Evolutionary conservation across 2,888 invertebrate genomes (phyloP).

Genomic region (Maniola hyperantus): DNA sequence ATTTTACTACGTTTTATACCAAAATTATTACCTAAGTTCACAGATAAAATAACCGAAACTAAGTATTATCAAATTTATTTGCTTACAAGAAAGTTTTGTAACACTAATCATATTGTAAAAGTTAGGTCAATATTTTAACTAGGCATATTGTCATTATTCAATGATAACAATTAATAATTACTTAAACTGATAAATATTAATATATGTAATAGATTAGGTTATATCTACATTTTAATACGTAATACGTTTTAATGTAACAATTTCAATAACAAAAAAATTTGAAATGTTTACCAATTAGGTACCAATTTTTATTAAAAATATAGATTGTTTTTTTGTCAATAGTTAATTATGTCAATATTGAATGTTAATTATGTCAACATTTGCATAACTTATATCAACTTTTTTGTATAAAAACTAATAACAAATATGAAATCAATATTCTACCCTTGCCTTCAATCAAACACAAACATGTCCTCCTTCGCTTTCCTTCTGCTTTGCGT

Average conservation of each 20-base stretch:
- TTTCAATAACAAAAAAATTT: no score
- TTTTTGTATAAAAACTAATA: constrained; percentile 14
- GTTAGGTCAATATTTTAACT: no score
- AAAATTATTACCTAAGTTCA: neutral
- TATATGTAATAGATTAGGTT: no score
- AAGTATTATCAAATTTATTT: neutral
- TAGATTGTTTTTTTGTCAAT: no score
- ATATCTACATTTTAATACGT: no score
- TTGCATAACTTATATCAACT: neutral
- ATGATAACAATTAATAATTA: no score
- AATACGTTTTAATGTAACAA: no score
- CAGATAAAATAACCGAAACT: neutral
- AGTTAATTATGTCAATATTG: constrained; percentile 18
- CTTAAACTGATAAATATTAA: no score
- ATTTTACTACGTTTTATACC: constrained; percentile 1
- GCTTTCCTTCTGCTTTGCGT: constrained; percentile 47
- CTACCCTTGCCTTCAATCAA: neutral
- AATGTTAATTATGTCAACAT: constrained; percentile 16
- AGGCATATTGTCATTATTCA: no score
- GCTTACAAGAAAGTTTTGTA: neutral
- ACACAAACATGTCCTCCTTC: constrained; percentile 50
- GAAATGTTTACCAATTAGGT: no score
- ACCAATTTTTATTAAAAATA: no score
- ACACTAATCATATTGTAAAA: neutral
- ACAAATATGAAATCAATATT: neutral